Evolutionary conservation across 2,113 vertebrate species (phyloP), one percentile per base, ranked within the genome.

Genomic region (Pelecanus crispus): DNA sequence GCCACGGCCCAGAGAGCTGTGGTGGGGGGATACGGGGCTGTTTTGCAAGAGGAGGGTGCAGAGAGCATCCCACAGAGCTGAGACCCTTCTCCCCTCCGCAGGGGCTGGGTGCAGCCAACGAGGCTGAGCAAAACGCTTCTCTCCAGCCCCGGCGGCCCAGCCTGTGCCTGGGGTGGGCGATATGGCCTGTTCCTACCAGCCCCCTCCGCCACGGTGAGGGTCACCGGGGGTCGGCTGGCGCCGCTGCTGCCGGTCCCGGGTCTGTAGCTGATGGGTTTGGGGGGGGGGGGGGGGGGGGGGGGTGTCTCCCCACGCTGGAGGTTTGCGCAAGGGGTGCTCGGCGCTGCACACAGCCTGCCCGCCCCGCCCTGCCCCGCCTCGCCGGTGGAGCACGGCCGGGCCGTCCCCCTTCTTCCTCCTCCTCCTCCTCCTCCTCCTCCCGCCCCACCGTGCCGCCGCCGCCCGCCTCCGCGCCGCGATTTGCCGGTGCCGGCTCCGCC

Each of bases 401-500:
- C 70, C 56, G 20, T 22, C 89, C 40, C 55, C 44, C 36, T 66
- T 17, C 79, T 7, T 40, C 73, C 9, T 47, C n/a, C 44, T 74
- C 19, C 25, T 3, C 62, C 66, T 86, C 6, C 50, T 55, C 12
- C 31, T 70, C 38, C 56, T 42, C 56, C 83, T 22, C 36, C 66
- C 47, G 49, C 65, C 25, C 62, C 74, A 67, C 88, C 12, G 40
- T 40, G 40, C 40, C 40, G 40, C 40, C 80, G 52, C 85, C 78
- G 86, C 87, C 85, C 86, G 84, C 90, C 91, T 38, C 91, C 85
- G 79, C 72, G 52, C 73, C 73, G 86, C 90, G 90, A 95, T 95
- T 94, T 92, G 95, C 92, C 95, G 95, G 67, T 67, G 82, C 20
- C 86, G 90, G 92, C 92, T 87, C 95, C 95, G 63, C 95, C 95